Evolutionary conservation across 2,888 invertebrate genomes (phyloP).

Genomic region (Creontiades dilutus): DNA sequence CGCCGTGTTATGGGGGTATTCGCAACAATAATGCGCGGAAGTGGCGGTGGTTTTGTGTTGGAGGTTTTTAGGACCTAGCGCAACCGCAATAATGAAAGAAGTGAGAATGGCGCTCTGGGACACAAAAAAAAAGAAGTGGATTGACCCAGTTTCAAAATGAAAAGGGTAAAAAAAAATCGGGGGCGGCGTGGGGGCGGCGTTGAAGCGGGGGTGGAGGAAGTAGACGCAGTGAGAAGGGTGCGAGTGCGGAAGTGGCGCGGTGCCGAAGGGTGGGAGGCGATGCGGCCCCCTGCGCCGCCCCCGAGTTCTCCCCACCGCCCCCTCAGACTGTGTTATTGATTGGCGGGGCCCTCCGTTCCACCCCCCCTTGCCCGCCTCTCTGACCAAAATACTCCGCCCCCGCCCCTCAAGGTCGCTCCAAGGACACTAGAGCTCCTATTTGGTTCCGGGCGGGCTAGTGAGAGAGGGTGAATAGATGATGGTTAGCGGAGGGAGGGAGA

Average conservation of each 20-base stretch:
- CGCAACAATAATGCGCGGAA: conserved; percentile 6
- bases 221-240: conserved; percentile 34
- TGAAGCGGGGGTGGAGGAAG: neutral
- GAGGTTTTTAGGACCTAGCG: neutral
- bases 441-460: neutral
- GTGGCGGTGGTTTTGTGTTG: conserved; percentile 5
- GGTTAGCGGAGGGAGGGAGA: neutral
- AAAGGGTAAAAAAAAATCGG: neutral
- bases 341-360: neutral
- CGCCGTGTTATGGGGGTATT: conserved; percentile 1
- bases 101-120: conserved; percentile 13
- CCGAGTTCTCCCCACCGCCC: conserved; percentile 4
- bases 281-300: conserved; percentile 40
- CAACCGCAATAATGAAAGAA: conserved; percentile 20
- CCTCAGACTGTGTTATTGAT: neutral
- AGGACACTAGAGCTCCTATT: conserved; percentile 24
- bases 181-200: neutral
- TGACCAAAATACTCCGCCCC: conserved; percentile 2
- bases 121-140: neutral
- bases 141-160: conserved; percentile 27
- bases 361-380: neutral
- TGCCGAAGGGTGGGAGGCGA: conserved; percentile 3
- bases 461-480: neutral
- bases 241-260: conserved; percentile 34
- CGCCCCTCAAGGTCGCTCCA: conserved; percentile 15